These are phyloP conservation scores for Loxodonta africana DNA, from an alignment of 2,113 vertebrate genomes.

Conservation along the genomic window DNA sequence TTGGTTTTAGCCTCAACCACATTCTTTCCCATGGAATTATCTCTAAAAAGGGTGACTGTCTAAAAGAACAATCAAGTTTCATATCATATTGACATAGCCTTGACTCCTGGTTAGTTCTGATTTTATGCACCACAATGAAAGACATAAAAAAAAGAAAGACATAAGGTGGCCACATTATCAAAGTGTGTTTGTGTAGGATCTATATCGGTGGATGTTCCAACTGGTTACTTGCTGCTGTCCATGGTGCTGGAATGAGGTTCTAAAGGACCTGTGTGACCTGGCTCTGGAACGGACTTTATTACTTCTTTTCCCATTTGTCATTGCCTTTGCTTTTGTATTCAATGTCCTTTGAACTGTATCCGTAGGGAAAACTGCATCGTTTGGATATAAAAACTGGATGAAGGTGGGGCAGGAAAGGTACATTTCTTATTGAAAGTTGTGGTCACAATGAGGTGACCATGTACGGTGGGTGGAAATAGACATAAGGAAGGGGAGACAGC, in stretches of 20 bases:
- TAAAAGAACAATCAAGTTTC: not conserved
- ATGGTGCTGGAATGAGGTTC: not conserved
- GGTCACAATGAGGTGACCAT: not conserved
- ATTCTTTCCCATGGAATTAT: not conserved
- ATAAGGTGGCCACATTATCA: not conserved
- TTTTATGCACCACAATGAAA: not conserved
- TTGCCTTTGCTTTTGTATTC: not conserved
- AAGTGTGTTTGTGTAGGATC: not conserved
- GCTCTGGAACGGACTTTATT: not conserved
- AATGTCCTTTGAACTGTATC: not conserved
- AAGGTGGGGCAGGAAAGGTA: not conserved
- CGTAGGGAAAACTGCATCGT: not conserved
- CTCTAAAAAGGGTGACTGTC: not conserved
- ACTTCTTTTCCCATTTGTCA: not conserved
- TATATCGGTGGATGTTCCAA: rapidly evolving
- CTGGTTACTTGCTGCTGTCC: not conserved
- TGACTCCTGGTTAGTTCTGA: not conserved
- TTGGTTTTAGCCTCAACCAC: conserved; percentile 11
- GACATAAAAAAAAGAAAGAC: not conserved
- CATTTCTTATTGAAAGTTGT: not conserved
- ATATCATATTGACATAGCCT: not conserved
- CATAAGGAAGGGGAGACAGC: not conserved
- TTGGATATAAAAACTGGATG: not conserved
- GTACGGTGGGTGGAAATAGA: not conserved
- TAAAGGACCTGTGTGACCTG: not conserved